Evolutionary conservation across 2,888 invertebrate genomes (phyloP), one percentile per base, ranked within the genome.

Genomic region (Hydriomena furcata): DNA sequence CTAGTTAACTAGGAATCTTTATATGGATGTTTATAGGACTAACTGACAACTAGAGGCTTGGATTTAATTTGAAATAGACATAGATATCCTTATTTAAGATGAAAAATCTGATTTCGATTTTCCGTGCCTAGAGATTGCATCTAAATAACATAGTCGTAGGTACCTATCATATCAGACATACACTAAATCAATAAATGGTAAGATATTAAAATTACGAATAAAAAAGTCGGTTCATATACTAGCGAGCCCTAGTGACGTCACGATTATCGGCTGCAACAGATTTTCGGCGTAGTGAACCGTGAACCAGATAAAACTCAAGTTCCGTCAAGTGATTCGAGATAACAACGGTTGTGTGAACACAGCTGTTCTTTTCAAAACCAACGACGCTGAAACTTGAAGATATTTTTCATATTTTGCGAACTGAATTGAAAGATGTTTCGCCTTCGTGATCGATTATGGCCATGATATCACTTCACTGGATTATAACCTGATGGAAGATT

Each of bases 271-370:
- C 50, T 60, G 66, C 64, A 65, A 55, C 61, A 63, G 67, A 63
- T 66, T 65, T 46, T 40, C 40, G 35, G 63, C 45, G 55, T 58
- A 68, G 47, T 66, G 63, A 65, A 57, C 67, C 55, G 68, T 68
- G 65, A 68, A 61, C 42, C 35, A 63, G 72, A 72, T 72, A 72
- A 70, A 65, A 63, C 64, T 65, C 49, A 28, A 56, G 52, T 46
- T 50, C 52, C 52, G 58, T 34, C 42, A 35, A 45, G 51, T 53
- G 58, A 56, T 56, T 50, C 51, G 11, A 52, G 60, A 60, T 60
- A 55, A 55, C 30, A 44, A 49, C 55, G 55, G 47, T 52, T 55
- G 43, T 58, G 51, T 52, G 55, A 40, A 42, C 55, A 41, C 60
- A 50, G 58, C 58, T 61, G 58, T 43, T 56, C 52, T 37, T 48